These are phyloP conservation scores for Colostygia pectinataria DNA, from an alignment of 2,888 invertebrate species.

Conservation along the genomic window DNA sequence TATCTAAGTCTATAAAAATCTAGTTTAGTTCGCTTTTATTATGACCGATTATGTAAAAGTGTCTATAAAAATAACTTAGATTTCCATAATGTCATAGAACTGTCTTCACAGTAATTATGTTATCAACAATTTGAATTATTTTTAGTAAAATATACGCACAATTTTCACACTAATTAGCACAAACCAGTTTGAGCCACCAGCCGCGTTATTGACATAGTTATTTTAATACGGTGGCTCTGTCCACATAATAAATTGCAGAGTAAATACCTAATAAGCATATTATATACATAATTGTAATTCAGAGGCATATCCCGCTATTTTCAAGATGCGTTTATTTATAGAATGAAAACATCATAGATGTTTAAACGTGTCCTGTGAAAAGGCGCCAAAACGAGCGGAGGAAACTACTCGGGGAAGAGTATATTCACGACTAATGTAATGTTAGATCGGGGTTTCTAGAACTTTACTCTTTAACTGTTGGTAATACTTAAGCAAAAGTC, in stretches of 20 bases:
- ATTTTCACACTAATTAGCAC: constrained; percentile 5
- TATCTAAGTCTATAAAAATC: no score
- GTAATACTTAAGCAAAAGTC: no score
- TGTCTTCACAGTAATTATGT: not conserved
- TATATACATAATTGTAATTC: constrained; percentile 14
- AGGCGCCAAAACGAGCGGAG: constrained; percentile 21
- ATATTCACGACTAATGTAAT: no score
- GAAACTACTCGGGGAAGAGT: not conserved
- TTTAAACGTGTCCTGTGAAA: constrained; percentile 12
- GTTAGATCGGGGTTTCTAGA: no score
- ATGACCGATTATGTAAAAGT: no score
- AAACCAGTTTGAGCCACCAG: constrained; percentile 12
- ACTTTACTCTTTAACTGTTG: no score
- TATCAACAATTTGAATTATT: not conserved
- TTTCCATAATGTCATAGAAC: no score
- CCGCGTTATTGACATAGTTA: constrained; percentile 15
- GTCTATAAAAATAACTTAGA: no score
- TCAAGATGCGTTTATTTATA: constrained; percentile 13
- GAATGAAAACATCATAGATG: constrained; percentile 13
- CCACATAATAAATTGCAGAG: constrained; percentile 22
- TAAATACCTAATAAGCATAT: constrained; percentile 20
- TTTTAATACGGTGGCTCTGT: constrained; percentile 13
- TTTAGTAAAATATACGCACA: not conserved
- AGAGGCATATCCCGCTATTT: constrained; percentile 9
- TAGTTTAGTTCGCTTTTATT: no score